Evolutionary conservation across 2,888 invertebrate genomes (phyloP).

Genomic region (Anodontia alba): DNA sequence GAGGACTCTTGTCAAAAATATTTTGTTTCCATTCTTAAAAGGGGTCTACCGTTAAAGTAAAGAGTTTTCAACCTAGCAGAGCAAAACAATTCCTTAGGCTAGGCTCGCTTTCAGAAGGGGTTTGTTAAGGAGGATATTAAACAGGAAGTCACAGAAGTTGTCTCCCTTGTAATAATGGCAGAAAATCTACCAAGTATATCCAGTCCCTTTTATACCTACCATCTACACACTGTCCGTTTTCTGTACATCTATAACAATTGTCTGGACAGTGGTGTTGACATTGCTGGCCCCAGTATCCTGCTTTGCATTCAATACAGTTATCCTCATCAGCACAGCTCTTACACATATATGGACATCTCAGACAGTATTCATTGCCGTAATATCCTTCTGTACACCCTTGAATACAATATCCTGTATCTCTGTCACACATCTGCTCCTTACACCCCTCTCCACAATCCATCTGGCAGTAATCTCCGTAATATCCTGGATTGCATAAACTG

Average conservation of each 20-base stretch:
- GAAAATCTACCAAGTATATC: too few species aligned
- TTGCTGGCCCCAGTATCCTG: neutral
- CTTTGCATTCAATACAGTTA: neutral
- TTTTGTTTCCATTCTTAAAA: too few species aligned
- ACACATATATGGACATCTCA: neutral
- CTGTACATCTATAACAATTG: neutral
- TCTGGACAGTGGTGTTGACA: constrained; percentile 1
- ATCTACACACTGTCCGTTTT: neutral
- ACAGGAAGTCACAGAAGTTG: too few species aligned
- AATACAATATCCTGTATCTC: neutral
- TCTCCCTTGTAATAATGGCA: too few species aligned
- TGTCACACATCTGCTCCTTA: neutral
- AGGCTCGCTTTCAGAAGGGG: too few species aligned
- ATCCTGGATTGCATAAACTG: neutral
- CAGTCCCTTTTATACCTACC: too few species aligned
- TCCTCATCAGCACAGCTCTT: neutral
- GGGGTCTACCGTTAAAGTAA: too few species aligned
- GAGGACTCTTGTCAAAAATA: too few species aligned
- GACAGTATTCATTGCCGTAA: neutral
- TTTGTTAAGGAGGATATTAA: too few species aligned
- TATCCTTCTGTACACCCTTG: neutral
- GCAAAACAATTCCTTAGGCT: too few species aligned
- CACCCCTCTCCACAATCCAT: neutral
- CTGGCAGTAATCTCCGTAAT: neutral
- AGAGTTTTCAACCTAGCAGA: too few species aligned